Base-by-base conservation (phyloP, 1,140 invertebrate genomes). In the Drosophila malerkotliana region DNA sequence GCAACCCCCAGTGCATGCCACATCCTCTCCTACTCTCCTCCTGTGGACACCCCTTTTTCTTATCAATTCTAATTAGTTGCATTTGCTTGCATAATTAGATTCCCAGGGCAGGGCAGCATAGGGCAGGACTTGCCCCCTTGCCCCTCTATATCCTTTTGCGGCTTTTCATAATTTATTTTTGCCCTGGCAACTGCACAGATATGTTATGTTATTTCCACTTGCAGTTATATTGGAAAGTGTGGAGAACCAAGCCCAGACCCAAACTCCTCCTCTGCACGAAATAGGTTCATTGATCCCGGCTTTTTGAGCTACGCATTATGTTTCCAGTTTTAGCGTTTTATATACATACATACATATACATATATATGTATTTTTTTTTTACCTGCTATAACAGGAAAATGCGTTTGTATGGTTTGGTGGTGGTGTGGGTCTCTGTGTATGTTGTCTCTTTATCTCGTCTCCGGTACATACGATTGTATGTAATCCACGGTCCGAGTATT, bases 291-390 rank as follows among this genome's bases (percentile, higher is more conserved):
- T 85, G 82, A 87, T 85, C 82, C 82, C 82, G 30, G 75, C 55
- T 76, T 78, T 85, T 85, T 78, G 55, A 82, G 78, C 74, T 88
- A 85, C 82, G 82, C 83, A 85, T 85, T 85, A 78, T 73, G 82
- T 88, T 85, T 85, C 82, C 82, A 85, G 82, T 85, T 85, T 85
- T 85, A 78, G 41, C 75, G 83, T 85, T 82, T 85, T 82, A 88
- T 77, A 79, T 77, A 47, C 9, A 32, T 5, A 28, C 26, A 5
- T 28, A 28, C 5, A 28, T 1, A 28, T 28, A 28, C 4, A 28
- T 28, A 28, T 28, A 28, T 28, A 28, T 7, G 3, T 32, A 8
- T 10, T 10, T 32, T 8, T 82, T 66, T 64, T 89, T 84, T 88
- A 88, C 83, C 83, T 87, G 83, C 69, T 60, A 61, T 73, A 83